phyloP scores from a whole-genome alignment of 2,888 invertebrate genomes.

The Pyralis farinalis region DNA sequence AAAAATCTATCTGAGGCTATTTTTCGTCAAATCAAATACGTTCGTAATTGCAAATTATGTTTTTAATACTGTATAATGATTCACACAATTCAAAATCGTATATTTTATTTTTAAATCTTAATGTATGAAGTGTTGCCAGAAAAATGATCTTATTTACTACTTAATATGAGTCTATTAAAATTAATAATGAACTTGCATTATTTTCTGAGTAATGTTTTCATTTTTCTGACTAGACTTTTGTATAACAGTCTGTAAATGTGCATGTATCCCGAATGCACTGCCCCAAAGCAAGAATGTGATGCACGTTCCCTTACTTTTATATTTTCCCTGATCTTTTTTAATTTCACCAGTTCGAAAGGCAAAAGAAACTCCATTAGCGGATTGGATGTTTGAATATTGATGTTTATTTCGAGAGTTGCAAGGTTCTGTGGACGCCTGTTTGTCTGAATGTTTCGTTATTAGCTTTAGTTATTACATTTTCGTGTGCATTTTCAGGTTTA shows the following conservation, averaged over 20 bases:
- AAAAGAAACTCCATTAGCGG: conserved; percentile 64
- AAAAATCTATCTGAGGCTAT: background rate
- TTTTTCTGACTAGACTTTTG: conserved; percentile 18
- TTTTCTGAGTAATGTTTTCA: background rate
- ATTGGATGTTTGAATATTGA: conserved; percentile 58
- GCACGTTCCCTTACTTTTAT: conserved; percentile 60
- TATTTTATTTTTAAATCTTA: conserved; percentile 29
- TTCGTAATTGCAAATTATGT: no score
- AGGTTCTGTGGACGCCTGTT: conserved; percentile 2
- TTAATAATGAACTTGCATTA: no score
- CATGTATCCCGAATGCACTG: conserved; percentile 76
- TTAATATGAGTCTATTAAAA: background rate
- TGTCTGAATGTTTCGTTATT: conserved; percentile 6
- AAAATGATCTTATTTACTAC: conserved; percentile 15
- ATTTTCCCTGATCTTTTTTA: conserved; percentile 47
- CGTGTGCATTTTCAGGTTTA: background rate
- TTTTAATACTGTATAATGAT: conserved; percentile 6
- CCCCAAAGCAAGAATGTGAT: conserved; percentile 71
- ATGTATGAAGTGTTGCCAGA: conserved; percentile 27
- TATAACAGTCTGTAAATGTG: conserved; percentile 59
- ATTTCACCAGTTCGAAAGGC: conserved; percentile 51
- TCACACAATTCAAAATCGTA: conserved; percentile 15
- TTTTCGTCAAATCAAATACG: background rate
- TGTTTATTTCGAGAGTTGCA: conserved; percentile 33
- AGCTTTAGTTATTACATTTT: background rate